Evolutionary conservation across 2,888 invertebrate species (phyloP).

Genomic region (Amblyteles armatorius): DNA sequence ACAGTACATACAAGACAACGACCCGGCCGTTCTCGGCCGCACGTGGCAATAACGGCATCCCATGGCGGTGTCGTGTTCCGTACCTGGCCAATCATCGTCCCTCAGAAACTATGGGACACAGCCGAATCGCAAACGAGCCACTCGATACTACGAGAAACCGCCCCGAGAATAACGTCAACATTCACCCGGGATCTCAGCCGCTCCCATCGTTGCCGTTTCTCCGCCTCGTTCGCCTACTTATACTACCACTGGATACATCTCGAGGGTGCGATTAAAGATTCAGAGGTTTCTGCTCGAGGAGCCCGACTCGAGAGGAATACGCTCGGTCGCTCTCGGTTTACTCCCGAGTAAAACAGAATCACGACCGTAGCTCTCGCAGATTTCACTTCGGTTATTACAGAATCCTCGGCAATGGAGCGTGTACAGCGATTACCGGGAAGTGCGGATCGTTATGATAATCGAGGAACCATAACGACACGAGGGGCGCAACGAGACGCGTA

Average conservation of each 20-base stretch:
- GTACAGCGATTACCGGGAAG: slow-evolving; percentile 39
- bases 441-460: slow-evolving; percentile 43
- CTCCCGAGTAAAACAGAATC: slow-evolving; percentile 46
- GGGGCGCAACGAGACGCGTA: neutral
- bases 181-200: neutral
- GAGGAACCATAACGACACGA: slow-evolving; percentile 11
- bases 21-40: neutral
- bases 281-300: slow-evolving; percentile 45
- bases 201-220: neutral
- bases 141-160: slow-evolving; percentile 37
- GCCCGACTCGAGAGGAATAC: slow-evolving; percentile 36
- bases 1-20: neutral
- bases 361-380: slow-evolving; percentile 30
- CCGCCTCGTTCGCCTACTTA: slow-evolving; percentile 12
- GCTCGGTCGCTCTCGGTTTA: slow-evolving; percentile 34
- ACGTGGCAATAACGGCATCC: slow-evolving; percentile 33
- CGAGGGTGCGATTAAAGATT: slow-evolving; percentile 63
- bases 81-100: neutral
- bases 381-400: slow-evolving; percentile 7
- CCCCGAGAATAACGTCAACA: slow-evolving; percentile 48
- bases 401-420: slow-evolving; percentile 47
- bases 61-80: neutral
- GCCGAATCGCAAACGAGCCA: slow-evolving; percentile 43
- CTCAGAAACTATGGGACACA: neutral
- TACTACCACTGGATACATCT: slow-evolving; percentile 16